Percentiles rank a stretch among this genome's conserved stretches.
phyloP scores from a whole-genome alignment of 2,888 invertebrate species.

The Tuta absoluta region DNA sequence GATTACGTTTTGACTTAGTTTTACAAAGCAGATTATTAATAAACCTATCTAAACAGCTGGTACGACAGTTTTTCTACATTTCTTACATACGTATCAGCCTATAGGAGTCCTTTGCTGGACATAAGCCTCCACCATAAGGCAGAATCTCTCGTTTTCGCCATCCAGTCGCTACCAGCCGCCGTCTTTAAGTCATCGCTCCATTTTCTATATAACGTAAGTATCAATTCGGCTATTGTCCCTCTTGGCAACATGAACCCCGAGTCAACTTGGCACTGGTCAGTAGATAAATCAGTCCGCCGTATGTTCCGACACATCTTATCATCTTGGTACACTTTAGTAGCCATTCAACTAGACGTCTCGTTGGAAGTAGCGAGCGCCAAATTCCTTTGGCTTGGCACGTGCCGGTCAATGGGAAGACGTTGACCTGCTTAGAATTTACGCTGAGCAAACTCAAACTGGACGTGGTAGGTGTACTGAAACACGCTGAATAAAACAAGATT shows the following conservation, averaged over 20 bases:
- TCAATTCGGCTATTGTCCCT: neutral
- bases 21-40: no score
- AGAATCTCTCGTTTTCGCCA: no score
- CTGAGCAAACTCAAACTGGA: neutral
- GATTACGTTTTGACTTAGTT: no score
- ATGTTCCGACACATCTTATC: neutral
- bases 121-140: no score
- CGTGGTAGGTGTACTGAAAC: no score
- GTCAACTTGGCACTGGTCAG: constrained; percentile 2
- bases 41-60: no score
- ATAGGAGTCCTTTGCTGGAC: no score
- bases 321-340: neutral
- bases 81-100: no score
- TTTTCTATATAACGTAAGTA: neutral
- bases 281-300: neutral
- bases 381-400: neutral
- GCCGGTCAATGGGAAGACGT: neutral
- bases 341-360: neutral
- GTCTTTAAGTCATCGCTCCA: no score
- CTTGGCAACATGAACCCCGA: neutral
- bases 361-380: neutral
- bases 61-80: no score
- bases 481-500: no score
- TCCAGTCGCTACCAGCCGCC: no score
- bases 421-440: constrained; percentile 6